These are phyloP conservation scores for Marisa cornuarietis DNA, from an alignment of 1,140 invertebrate genomes.

Conservation along the genomic window DNA sequence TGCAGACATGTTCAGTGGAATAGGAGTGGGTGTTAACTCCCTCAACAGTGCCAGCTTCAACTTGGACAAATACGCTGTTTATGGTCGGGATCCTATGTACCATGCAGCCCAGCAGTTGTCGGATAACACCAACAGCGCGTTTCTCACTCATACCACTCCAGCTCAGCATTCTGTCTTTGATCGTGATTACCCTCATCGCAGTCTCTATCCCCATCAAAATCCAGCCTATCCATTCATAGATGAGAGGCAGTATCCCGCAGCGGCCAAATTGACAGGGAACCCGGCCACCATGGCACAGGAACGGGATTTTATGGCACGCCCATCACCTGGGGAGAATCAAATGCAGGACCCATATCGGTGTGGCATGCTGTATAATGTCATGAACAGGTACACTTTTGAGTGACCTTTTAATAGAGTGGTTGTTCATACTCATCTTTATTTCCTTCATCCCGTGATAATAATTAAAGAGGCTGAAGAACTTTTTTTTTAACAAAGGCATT, in stretches of 20 bases:
- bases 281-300: slow-evolving; percentile 45
- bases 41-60: slow-evolving; percentile 54
- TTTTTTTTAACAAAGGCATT: no score
- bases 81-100: slow-evolving; percentile 54
- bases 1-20: slow-evolving; percentile 57
- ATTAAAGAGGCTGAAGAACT: no score
- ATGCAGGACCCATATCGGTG: slow-evolving; percentile 61
- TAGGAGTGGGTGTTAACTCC: slow-evolving; percentile 36
- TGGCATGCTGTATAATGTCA: slow-evolving; percentile 62
- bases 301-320: slow-evolving; percentile 51
- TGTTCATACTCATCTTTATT: no score
- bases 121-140: slow-evolving; percentile 58
- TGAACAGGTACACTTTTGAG: slow-evolving; percentile 52
- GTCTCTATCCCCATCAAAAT: slow-evolving; percentile 56
- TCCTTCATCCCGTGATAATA: no score
- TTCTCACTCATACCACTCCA: slow-evolving; percentile 52
- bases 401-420: neutral
- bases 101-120: slow-evolving; percentile 50
- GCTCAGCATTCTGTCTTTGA: slow-evolving; percentile 59
- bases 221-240: slow-evolving; percentile 57
- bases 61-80: slow-evolving; percentile 55
- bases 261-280: slow-evolving; percentile 50
- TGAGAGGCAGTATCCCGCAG: slow-evolving; percentile 44
- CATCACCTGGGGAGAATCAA: slow-evolving; percentile 42
- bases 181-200: slow-evolving; percentile 53